Percentiles rank a stretch among this genome's conserved stretches.
These are phyloP conservation scores for Sebastes steindachneri DNA, from an alignment of 2,797 vertebrate species.

Conservation along the genomic window DNA sequence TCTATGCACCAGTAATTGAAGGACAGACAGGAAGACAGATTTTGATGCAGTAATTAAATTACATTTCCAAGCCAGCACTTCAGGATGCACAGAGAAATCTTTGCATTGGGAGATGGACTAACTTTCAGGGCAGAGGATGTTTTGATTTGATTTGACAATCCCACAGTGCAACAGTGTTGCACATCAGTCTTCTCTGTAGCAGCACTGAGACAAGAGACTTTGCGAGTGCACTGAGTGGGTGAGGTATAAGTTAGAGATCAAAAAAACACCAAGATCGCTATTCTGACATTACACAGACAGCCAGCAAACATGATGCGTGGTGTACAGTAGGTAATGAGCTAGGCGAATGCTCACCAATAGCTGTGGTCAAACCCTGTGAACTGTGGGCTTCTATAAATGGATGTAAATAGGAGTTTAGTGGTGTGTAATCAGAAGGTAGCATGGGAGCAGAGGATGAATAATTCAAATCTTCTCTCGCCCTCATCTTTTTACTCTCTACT, in stretches of 20 bases:
- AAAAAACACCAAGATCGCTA: not conserved
- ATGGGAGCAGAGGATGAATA: constrained; percentile 63
- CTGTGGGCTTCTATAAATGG: constrained; percentile 51
- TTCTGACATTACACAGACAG: constrained; percentile 28
- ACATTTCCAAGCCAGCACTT: not conserved
- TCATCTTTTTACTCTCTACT: constrained; percentile 21
- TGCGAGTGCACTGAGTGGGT: not conserved
- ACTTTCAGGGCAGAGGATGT: not conserved
- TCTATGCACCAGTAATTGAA: not conserved
- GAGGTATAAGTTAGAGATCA: not conserved
- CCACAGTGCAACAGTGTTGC: not conserved
- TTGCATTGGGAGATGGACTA: not conserved
- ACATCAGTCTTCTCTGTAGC: not conserved
- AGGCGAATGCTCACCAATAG: constrained; percentile 27
- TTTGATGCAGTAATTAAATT: constrained; percentile 9
- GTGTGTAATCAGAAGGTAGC: constrained; percentile 64
- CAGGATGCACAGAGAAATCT: not conserved
- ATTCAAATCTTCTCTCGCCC: constrained; percentile 52
- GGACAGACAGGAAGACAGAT: not conserved
- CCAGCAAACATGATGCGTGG: constrained; percentile 10
- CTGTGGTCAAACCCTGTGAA: constrained; percentile 60
- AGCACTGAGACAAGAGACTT: not conserved
- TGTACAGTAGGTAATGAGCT: constrained; percentile 46
- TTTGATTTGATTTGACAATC: too few relatives aligned
- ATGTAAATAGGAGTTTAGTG: constrained; percentile 72